These are phyloP conservation scores for Saguinus oedipus DNA, from an alignment of 2,797 vertebrate species.

Conservation along the genomic window DNA sequence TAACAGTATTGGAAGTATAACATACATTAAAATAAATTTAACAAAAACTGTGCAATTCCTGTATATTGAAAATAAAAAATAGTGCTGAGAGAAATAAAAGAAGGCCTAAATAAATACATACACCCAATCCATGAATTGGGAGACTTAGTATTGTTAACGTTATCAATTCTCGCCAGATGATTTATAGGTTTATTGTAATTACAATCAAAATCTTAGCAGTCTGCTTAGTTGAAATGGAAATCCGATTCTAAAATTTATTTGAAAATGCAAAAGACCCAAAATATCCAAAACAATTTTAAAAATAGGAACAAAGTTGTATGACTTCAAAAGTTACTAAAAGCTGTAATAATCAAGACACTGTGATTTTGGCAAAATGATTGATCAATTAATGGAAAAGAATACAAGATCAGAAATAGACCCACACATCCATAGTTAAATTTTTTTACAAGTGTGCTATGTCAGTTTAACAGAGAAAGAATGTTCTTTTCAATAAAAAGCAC, in stretches of 20 bases:
- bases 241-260: neutral
- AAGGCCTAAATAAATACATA: neutral
- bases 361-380: neutral
- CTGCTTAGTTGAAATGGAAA: neutral
- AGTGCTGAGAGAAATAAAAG: neutral
- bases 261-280: neutral
- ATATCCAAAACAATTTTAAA: neutral
- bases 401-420: neutral
- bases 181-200: neutral
- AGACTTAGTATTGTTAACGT: neutral
- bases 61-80: neutral
- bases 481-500: neutral
- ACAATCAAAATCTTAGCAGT: neutral
- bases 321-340: neutral
- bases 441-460: neutral
- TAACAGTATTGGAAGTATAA: neutral
- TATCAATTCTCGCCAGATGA: neutral
- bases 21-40: neutral
- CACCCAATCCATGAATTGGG: neutral
- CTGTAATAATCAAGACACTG: neutral
- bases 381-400: neutral
- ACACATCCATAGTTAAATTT: neutral
- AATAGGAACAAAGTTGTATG: neutral
- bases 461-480: neutral
- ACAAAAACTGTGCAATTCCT: neutral